These are phyloP conservation scores for Conger conger DNA, from an alignment of 2,113 vertebrate genomes.

Conservation along the genomic window DNA sequence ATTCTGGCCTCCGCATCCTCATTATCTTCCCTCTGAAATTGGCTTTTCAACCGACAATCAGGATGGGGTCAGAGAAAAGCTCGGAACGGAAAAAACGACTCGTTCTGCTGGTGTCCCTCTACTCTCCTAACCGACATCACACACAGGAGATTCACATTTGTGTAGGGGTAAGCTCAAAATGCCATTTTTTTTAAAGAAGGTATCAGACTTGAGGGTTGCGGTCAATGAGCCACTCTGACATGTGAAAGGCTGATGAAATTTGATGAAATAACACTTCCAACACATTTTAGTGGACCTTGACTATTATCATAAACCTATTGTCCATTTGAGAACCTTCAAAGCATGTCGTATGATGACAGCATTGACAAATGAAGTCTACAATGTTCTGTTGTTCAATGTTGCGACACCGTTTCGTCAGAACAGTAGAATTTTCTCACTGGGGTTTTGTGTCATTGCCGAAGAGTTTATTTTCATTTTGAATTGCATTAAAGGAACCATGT, in stretches of 20 bases:
- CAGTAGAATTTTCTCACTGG: background rate
- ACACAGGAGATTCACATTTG: background rate
- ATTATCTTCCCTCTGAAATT: slow-evolving; percentile 58
- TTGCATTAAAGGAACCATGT: too few species aligned
- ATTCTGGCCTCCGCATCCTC: slow-evolving; percentile 53
- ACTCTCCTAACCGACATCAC: background rate
- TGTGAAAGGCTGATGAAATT: background rate
- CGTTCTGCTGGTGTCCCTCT: background rate
- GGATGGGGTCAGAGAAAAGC: slow-evolving; percentile 37
- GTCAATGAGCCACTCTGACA: background rate
- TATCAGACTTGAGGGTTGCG: background rate
- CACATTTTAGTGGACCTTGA: background rate
- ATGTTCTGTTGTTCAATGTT: too few species aligned
- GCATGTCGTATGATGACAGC: background rate
- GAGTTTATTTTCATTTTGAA: background rate
- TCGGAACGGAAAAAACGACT: background rate
- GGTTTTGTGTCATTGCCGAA: background rate
- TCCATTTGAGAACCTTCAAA: background rate
- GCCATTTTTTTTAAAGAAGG: background rate
- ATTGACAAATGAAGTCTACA: background rate
- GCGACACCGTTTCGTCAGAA: background rate
- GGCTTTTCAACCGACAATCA: slow-evolving; percentile 48
- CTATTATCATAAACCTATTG: background rate
- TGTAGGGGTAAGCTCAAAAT: background rate
- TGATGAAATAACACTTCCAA: background rate